Evolutionary conservation across 2,113 vertebrate genomes (phyloP).

Genomic region (Campylorhamphus procurvoides): DNA sequence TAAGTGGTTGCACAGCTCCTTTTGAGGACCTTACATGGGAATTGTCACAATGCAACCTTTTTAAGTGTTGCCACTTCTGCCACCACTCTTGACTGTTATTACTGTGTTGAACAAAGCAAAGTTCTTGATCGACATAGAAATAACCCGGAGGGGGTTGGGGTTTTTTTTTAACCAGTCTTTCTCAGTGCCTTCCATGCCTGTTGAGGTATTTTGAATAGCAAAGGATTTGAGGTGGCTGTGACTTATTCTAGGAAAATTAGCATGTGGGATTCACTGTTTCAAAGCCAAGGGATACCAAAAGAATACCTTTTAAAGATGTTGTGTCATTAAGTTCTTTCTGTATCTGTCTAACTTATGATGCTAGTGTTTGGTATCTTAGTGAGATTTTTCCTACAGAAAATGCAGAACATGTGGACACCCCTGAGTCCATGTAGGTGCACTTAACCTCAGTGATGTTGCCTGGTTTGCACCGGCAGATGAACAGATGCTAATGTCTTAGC

Average conservation of each 20-base stretch:
- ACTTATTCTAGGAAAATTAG: not conserved
- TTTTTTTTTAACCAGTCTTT: not conserved
- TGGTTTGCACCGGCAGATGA: not conserved
- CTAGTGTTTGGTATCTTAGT: not conserved
- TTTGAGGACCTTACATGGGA: conserved; percentile 12
- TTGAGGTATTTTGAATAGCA: not conserved
- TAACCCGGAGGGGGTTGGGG: not conserved
- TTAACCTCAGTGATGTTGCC: not conserved
- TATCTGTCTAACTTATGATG: not conserved
- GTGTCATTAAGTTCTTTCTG: not conserved
- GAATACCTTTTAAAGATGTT: not conserved
- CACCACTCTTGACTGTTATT: not conserved
- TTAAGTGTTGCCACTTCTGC: conserved; percentile 6
- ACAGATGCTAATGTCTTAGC: not conserved
- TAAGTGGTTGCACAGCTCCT: not conserved
- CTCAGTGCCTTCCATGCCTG: not conserved
- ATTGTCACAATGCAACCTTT: not conserved
- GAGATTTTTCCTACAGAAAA: not conserved
- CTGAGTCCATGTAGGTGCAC: fast-evolving
- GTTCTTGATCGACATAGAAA: not conserved
- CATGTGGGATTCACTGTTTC: not conserved
- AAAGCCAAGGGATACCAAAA: not conserved
- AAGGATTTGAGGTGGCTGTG: not conserved
- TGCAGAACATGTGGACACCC: not conserved
- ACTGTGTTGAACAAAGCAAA: not conserved